Conservation (phyloP, 1,140 invertebrate genomes). For the Tyrophagus putrescentiae region DNA sequence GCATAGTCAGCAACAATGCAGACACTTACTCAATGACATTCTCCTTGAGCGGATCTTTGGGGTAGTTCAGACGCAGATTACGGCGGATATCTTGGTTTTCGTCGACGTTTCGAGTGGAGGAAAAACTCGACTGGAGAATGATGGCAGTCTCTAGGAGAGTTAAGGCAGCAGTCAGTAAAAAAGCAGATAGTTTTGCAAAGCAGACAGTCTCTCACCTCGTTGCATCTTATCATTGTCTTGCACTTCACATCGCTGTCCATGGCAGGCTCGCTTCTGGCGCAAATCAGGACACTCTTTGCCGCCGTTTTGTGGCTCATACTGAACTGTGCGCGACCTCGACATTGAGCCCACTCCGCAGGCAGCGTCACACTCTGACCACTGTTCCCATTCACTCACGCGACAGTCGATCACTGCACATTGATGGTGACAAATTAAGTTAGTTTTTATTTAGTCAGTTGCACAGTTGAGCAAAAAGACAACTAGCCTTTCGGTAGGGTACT, state of each 20-base stretch:
- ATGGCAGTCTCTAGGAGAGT: constrained; percentile 51
- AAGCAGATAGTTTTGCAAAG: not conserved
- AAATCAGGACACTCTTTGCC: constrained; percentile 56
- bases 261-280: constrained; percentile 53
- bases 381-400: constrained; percentile 53
- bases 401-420: constrained; percentile 55
- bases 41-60: constrained; percentile 51
- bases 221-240: constrained; percentile 47
- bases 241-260: constrained; percentile 49
- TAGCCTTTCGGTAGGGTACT: constrained; percentile 29
- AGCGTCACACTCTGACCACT: constrained; percentile 57
- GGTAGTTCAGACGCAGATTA: constrained; percentile 54
- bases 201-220: constrained; percentile 42
- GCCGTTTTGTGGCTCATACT: constrained; percentile 50
- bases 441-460: not conserved
- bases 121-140: constrained; percentile 54
- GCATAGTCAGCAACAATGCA: not conserved
- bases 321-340: constrained; percentile 46
- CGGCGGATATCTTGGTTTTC: constrained; percentile 55
- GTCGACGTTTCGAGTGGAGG: constrained; percentile 49
- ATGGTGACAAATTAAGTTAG: not conserved
- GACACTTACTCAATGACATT: constrained; percentile 51
- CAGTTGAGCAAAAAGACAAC: not conserved
- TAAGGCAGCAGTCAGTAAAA: not conserved
- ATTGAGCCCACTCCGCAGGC: constrained; percentile 58